These are phyloP conservation scores for Phyllostomus hastatus DNA, from an alignment of 2,113 vertebrate genomes.

Conservation along the genomic window DNA sequence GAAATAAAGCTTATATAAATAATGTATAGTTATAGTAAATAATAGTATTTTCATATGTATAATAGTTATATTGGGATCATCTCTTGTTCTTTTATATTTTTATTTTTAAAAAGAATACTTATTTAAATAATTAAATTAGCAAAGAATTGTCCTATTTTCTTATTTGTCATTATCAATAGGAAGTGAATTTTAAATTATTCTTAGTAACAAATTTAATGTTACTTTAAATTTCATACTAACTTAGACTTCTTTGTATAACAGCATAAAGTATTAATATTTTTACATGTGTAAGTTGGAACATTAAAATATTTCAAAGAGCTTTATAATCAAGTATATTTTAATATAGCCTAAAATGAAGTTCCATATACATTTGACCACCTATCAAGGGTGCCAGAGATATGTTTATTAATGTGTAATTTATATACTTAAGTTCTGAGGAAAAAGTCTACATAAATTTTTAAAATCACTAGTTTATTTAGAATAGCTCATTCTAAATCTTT, in stretches of 20 bases:
- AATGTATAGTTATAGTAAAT: not conserved
- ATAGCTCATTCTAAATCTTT: not conserved
- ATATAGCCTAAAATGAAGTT: not conserved
- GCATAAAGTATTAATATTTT: not conserved
- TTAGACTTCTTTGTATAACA: not conserved
- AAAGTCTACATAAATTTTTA: not conserved
- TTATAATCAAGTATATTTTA: conserved; percentile 6
- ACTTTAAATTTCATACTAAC: not conserved
- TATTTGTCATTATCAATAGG: not conserved
- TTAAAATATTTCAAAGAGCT: not conserved
- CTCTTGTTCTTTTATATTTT: not conserved
- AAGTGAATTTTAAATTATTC: not conserved
- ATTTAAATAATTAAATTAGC: not conserved
- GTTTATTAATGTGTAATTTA: conserved; percentile 26
- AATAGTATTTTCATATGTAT: not conserved
- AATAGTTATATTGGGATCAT: not conserved
- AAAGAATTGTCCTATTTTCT: not conserved
- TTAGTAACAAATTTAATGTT: not conserved
- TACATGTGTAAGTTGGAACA: not conserved
- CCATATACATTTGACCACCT: not conserved
- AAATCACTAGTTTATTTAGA: not conserved
- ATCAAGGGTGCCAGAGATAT: not conserved
- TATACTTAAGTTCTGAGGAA: not conserved
- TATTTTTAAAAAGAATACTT: not conserved
- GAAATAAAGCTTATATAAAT: not conserved